Base-by-base conservation (phyloP, 1,140 invertebrate genomes). In the Meloidogyne floridensis region DNA sequence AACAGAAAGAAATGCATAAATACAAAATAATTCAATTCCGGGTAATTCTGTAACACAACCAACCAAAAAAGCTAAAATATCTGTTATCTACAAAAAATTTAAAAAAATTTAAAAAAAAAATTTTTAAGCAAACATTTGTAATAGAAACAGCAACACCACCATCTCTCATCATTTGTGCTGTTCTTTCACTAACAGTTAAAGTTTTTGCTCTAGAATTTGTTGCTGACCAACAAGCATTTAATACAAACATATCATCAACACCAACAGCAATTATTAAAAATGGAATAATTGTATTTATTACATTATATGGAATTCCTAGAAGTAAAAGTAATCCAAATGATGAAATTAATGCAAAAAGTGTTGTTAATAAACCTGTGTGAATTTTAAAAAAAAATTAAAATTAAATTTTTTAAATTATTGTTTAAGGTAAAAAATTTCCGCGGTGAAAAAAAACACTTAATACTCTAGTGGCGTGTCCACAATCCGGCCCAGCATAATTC, bases 221-320 rank as follows among this genome's bases (percentile, higher is more conserved):
- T 59, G 87, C 84, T 72, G 87, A 84, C 84, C 88, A 91, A 43
- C 91, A 89, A 18, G 91, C 91, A 79, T 91, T 90, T 89, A 92
- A 91, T 2, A 92, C 90, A 86, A 92, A 92, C 92, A 92, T 92
- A 85, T 92, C 91, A 86, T 92, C 92, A 18, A 92, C 91, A 77
- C 92, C 92, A 81, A 92, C 91, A 81, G 91, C 91, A 91, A 86
- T 85, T 77, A 84, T 84, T 20, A 90, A 59, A 77, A 90, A 90
- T n/a, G 89, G 89, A 65, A 90, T 90, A 51, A 90, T 90, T 65
- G 89, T 89, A 71, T 87, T 90, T 70, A 90, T 87, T 13, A 90
- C 89, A 79, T 90, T 90, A 81, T 90, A 90, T 18, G 84, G 86
- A 13, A 90, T 81, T 59, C 89, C 89, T 11, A 90, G 20, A 7